A percentile compares a stretch with the other conserved stretches of the same genome.
Conservation (phyloP, 2,797 vertebrate species). For the Peromyscus aztecus region DNA sequence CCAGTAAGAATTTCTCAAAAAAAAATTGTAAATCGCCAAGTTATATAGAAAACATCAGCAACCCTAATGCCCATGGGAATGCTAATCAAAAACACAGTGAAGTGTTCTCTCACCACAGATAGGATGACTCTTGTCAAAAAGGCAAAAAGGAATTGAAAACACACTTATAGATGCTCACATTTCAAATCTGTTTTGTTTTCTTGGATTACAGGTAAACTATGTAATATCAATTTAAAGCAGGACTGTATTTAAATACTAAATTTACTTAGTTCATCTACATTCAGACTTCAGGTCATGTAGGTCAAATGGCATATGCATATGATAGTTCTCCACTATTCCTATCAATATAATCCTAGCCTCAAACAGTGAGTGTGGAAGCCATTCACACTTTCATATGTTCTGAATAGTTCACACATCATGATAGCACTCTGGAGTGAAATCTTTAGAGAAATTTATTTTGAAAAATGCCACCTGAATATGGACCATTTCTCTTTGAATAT, state of each 20-base stretch:
- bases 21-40: not conserved
- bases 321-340: constrained; percentile 20
- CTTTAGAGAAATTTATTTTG: not conserved
- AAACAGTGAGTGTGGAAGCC: not conserved
- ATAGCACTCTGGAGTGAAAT: not conserved
- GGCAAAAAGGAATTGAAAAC: not conserved
- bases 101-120: not conserved
- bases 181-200: constrained; percentile 11
- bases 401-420: constrained; percentile 18
- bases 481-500: not conserved
- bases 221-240: not conserved
- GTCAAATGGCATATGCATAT: not conserved
- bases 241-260: constrained; percentile 44
- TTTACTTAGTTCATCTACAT: constrained; percentile 37
- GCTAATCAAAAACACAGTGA: not conserved
- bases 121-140: not conserved
- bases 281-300: not conserved
- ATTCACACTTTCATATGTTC: not conserved
- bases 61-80: not conserved
- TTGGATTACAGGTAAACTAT: constrained; percentile 32
- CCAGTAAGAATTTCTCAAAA: not conserved
- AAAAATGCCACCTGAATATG: not conserved
- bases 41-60: not conserved
- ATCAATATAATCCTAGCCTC: not conserved
- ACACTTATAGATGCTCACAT: not conserved